These are phyloP conservation scores for Sparidentex hasta DNA, from an alignment of 2,797 vertebrate genomes.

Conservation along the genomic window DNA sequence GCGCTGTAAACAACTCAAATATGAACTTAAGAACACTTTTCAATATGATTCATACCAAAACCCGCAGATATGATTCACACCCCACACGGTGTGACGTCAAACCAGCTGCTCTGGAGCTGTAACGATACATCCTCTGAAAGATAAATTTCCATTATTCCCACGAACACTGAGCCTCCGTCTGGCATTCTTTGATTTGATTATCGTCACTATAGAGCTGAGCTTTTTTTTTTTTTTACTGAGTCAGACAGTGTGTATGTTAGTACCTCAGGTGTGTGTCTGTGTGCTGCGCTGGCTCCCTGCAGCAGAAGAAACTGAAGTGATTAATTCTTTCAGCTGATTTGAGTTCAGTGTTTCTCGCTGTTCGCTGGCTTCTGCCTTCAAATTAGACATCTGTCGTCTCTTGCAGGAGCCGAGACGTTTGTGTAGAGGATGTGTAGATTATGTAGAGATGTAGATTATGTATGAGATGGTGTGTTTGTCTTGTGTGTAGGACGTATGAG, in stretches of 20 bases:
- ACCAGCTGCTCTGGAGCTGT: constrained; percentile 4
- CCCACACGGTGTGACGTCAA: not conserved
- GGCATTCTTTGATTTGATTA: constrained; percentile 32
- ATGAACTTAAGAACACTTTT: not conserved
- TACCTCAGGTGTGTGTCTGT: constrained; percentile 31
- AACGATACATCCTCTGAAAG: not conserved
- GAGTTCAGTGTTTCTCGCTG: constrained; percentile 12
- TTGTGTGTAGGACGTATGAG: not conserved
- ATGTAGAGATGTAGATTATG: not conserved
- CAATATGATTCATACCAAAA: not conserved
- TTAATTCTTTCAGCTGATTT: constrained; percentile 41
- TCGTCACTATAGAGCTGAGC: not conserved
- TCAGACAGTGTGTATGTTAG: constrained; percentile 19
- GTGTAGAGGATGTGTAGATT: not conserved
- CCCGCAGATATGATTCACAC: not conserved
- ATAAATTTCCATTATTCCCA: not conserved
- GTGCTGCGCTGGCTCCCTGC: constrained; percentile 1
- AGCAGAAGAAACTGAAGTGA: constrained; percentile 34
- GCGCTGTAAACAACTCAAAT: not conserved
- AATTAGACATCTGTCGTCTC: constrained; percentile 32
- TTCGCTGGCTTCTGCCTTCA: constrained; percentile 8
- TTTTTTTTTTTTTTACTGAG: not conserved
- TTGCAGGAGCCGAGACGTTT: constrained; percentile 25
- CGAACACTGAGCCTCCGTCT: not conserved
- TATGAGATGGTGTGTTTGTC: not conserved